Conservation (phyloP, 2,113 vertebrate species). For the Thryonomys swinderianus region DNA sequence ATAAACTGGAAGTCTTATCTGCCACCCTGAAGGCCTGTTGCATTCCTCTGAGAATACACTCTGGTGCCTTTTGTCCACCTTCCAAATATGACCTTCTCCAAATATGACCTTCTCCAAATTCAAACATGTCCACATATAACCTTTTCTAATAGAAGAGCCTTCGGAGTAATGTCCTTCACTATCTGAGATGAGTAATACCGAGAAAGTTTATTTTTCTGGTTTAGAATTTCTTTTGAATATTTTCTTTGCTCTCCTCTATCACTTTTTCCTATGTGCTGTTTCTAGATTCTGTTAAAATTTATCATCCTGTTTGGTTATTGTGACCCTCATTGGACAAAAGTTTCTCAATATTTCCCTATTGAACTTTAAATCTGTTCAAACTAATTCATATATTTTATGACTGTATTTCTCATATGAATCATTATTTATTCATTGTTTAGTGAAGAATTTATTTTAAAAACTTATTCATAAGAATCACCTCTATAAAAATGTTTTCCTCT, state of each 20-base stretch:
- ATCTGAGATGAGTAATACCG: neutral
- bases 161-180: neutral
- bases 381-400: neutral
- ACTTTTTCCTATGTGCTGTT: neutral
- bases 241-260: neutral
- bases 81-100: neutral
- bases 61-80: neutral
- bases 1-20: neutral
- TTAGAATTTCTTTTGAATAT: constrained; percentile 13
- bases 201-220: constrained; percentile 23
- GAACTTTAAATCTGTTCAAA: neutral
- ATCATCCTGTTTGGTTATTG: constrained; percentile 37
- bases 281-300: constrained; percentile 18
- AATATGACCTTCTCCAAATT: neutral
- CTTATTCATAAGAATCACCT: neutral
- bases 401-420: neutral
- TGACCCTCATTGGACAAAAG: neutral
- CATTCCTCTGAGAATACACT: neutral
- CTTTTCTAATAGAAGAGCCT: neutral
- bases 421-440: constrained; percentile 1
- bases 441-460: neutral
- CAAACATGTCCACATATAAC: neutral
- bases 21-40: neutral
- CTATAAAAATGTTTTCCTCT: neutral
- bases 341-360: constrained; percentile 26